These are phyloP conservation scores for Campoplex capitator DNA, from an alignment of 2,888 invertebrate species.

Conservation along the genomic window DNA sequence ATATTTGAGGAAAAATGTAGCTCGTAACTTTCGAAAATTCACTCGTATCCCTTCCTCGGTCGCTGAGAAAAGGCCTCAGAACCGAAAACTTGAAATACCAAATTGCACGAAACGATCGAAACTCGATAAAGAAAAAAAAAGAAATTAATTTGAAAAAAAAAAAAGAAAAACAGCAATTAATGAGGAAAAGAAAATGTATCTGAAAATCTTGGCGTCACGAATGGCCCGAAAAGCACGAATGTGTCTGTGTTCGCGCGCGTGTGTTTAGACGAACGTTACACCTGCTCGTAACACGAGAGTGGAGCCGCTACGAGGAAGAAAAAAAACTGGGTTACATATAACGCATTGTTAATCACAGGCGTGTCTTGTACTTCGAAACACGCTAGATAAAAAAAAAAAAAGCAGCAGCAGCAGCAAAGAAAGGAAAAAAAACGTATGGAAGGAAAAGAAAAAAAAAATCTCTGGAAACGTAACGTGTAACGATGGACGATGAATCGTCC, in stretches of 20 bases:
- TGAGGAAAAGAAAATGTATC: slow-evolving; percentile 1
- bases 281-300: slow-evolving; percentile 28
- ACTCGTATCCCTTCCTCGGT: not conserved
- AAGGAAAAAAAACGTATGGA: not conserved
- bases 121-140: not conserved
- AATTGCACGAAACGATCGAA: not conserved
- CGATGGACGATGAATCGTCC: slow-evolving; percentile 52
- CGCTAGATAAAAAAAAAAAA: slow-evolving; percentile 2
- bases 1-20: not conserved
- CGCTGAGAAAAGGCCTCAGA: too few relatives aligned
- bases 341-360: slow-evolving; percentile 46
- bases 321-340: slow-evolving; percentile 61
- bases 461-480: slow-evolving; percentile 19
- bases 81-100: not conserved
- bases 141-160: not conserved
- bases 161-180: not conserved
- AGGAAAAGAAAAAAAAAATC: not conserved
- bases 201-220: slow-evolving; percentile 50
- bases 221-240: slow-evolving; percentile 47
- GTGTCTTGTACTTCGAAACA: slow-evolving; percentile 16
- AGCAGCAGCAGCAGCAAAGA: too few relatives aligned
- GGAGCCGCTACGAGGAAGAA: slow-evolving; percentile 4
- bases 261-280: slow-evolving; percentile 14
- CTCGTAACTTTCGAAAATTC: not conserved
- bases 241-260: not conserved